Evolutionary conservation across 2,888 invertebrate species (phyloP), one percentile per base, ranked within the genome.

Genomic region (Cheilosia impressa): DNA sequence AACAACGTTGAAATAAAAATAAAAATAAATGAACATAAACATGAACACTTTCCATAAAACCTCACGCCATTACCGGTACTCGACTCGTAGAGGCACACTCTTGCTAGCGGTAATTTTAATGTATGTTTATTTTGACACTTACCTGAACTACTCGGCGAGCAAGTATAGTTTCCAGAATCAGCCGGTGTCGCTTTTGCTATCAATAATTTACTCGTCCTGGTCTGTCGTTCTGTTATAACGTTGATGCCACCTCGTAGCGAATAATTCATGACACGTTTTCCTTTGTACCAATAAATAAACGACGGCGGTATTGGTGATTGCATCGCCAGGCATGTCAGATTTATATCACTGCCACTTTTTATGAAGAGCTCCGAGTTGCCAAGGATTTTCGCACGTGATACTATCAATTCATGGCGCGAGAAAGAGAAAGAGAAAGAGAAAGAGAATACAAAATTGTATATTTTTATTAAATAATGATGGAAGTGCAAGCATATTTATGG

Each of bases 311-410:
- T 93, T 88, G 94, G 94, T 90, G 95, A 94, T 93, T 97, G 95
- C 92, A 96, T 95, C 83, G 96, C 96, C 92, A 96, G 95, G 93
- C 97, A 97, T 90, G 97, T 97, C 93, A 98, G 94, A 94, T 97
- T 97, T 93, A 98, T 97, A 94, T 97, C 97, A 91, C 97, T 97
- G 89, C 97, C 97, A 91, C 96, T 97, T 92, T 96, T 96, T 93
- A 97, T 96, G 94, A 96, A 97, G 91, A 97, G 94, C 93, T 97
- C 97, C 55, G 96, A 94, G 90, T 96, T 97, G 66, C 97, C 97
- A 91, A 96, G 94, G 91, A 97, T 97, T 94, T 96, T 96, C 89
- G 97, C 97, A 92, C 96, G 96, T 90, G 97, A 97, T 92, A 97
- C 97, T 97, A 94, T 58, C 38, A 72, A 65, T 15, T 38, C 13